Evolutionary conservation across 2,113 vertebrate species (phyloP).

Genomic region (Ptyas mucosa): DNA sequence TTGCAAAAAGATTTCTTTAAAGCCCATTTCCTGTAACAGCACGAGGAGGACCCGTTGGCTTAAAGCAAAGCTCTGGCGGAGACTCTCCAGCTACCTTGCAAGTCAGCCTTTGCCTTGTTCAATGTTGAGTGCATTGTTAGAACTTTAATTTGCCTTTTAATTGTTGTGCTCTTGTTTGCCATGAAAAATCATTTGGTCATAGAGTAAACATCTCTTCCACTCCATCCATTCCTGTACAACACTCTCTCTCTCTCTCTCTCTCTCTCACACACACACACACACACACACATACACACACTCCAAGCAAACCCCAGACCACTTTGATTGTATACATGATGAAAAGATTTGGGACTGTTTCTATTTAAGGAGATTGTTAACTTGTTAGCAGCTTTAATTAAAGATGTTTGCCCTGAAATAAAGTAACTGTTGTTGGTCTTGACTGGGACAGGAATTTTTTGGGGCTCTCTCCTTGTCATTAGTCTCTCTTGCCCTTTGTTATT

Average conservation of each 20-base stretch:
- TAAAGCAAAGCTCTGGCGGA: constrained; percentile 34
- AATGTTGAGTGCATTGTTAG: constrained; percentile 66
- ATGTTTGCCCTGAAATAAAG: constrained; percentile 47
- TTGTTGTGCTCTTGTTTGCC: constrained; percentile 57
- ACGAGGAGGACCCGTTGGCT: constrained; percentile 46
- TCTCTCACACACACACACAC: constrained; percentile 5
- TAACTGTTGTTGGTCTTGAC: constrained; percentile 62
- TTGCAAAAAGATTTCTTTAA: constrained; percentile 62
- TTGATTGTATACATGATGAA: constrained; percentile 53
- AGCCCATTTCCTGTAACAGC: constrained; percentile 55
- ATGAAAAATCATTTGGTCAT: constrained; percentile 66
- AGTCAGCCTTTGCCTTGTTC: constrained; percentile 62
- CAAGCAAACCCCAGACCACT: constrained; percentile 50
- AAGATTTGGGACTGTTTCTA: constrained; percentile 26
- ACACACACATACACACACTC: constrained; percentile 18
- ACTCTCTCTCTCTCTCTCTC: not conserved
- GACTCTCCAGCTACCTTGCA: constrained; percentile 48
- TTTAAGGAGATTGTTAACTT: constrained; percentile 45
- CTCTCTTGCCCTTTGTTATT: constrained; percentile 75
- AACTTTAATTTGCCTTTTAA: constrained; percentile 69
- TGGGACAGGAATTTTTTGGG: constrained; percentile 78
- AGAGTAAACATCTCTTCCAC: constrained; percentile 52
- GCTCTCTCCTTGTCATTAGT: constrained; percentile 76
- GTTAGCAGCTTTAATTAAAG: constrained; percentile 43
- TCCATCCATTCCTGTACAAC: constrained; percentile 19